Percentiles rank a stretch among this genome's conserved stretches.
phyloP scores from a whole-genome alignment of 2,113 vertebrate species.

The Australoheros scitulus region DNA sequence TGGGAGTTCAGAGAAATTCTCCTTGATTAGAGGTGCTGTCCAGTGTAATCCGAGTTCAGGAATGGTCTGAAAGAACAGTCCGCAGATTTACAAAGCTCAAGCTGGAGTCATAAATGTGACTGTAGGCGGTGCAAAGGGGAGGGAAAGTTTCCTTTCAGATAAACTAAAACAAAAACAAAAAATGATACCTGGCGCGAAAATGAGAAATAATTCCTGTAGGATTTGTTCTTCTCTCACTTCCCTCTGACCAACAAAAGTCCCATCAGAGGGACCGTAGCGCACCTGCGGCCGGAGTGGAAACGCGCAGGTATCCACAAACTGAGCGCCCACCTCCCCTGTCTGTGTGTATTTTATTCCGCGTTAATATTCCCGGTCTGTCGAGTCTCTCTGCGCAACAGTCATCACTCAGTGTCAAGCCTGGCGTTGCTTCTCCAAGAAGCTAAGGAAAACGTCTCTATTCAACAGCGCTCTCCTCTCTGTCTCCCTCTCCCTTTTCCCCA shows the following conservation, averaged over 20 bases:
- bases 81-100: neutral
- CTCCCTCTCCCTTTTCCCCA: constrained; percentile 31
- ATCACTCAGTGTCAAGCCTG: constrained; percentile 70
- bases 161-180: neutral
- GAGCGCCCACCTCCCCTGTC: constrained; percentile 16
- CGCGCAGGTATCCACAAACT: constrained; percentile 56
- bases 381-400: constrained; percentile 51
- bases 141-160: constrained; percentile 31
- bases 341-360: constrained; percentile 14
- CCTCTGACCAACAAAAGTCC: constrained; percentile 28
- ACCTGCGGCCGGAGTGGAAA: constrained; percentile 59
- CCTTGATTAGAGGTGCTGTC: neutral
- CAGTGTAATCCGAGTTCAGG: constrained; percentile 38
- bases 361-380: constrained; percentile 38
- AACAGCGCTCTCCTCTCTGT: constrained; percentile 24
- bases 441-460: constrained; percentile 70
- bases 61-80: constrained; percentile 31
- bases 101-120: neutral
- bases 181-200: neutral
- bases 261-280: constrained; percentile 33
- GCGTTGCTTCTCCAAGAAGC: constrained; percentile 65
- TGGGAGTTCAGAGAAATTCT: constrained; percentile 31
- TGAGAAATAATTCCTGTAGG: constrained; percentile 35
- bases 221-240: constrained; percentile 27
- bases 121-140: neutral